These are phyloP conservation scores for Drosophila pandora DNA, from an alignment of 1,140 invertebrate genomes.

Conservation along the genomic window DNA sequence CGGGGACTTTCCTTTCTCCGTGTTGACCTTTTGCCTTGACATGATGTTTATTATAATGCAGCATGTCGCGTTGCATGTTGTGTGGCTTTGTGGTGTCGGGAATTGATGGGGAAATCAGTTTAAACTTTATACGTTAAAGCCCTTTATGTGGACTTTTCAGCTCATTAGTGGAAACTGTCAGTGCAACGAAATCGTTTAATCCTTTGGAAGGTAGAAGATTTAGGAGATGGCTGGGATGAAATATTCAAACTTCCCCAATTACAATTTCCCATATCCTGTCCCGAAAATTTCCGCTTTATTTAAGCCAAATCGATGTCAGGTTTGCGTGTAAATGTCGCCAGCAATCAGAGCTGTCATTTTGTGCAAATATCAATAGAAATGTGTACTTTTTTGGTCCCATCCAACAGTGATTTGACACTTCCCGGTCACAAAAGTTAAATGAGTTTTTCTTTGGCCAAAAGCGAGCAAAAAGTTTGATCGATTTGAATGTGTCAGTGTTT, in stretches of 20 bases:
- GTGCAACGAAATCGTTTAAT: slow-evolving; percentile 23
- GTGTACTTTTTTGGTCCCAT: slow-evolving; percentile 50
- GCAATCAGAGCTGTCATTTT: slow-evolving; percentile 51
- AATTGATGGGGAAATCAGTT: slow-evolving; percentile 52
- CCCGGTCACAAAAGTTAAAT: slow-evolving; percentile 67
- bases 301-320: slow-evolving; percentile 8
- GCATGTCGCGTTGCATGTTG: slow-evolving; percentile 31
- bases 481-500: slow-evolving; percentile 60
- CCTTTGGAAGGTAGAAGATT: background rate
- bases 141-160: slow-evolving; percentile 3
- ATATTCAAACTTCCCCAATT: background rate
- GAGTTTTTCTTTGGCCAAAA: slow-evolving; percentile 49
- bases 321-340: slow-evolving; percentile 50
- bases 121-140: background rate
- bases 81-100: slow-evolving; percentile 13
- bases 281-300: slow-evolving; percentile 1
- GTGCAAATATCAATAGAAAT: slow-evolving; percentile 69
- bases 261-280: background rate
- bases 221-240: too few species aligned
- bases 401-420: slow-evolving; percentile 60
- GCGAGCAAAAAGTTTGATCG: slow-evolving; percentile 63
- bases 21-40: slow-evolving; percentile 51
- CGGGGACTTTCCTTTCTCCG: slow-evolving; percentile 47
- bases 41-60: slow-evolving; percentile 59
- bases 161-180: slow-evolving; percentile 40